Conservation (phyloP, 2,797 vertebrate genomes). For the Halcyon smyrnensis region DNA sequence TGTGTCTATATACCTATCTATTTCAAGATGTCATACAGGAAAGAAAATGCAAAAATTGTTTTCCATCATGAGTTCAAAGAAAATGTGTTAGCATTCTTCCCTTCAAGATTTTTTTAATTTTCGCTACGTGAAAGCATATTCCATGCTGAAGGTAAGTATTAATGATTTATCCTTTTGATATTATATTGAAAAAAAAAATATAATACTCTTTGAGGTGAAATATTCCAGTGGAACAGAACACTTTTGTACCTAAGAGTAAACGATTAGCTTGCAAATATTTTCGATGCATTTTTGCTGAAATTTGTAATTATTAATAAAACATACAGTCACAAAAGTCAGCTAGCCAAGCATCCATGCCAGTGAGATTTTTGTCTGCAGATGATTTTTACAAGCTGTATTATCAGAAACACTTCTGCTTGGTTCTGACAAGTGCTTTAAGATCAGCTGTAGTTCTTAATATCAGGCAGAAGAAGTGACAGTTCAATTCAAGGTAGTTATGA, state of each 20-base stretch:
- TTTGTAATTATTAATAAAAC: not conserved
- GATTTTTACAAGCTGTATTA: not conserved
- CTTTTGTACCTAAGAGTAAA: not conserved
- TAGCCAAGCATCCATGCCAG: not conserved
- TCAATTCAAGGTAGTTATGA: not conserved
- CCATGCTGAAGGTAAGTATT: not conserved
- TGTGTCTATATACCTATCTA: not conserved
- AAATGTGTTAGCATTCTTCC: not conserved
- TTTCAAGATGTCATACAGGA: not conserved
- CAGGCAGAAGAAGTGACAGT: not conserved
- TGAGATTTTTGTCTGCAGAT: not conserved
- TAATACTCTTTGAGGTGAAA: not conserved
- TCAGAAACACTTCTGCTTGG: not conserved
- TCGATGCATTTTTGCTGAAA: not conserved
- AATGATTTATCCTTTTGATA: not conserved
- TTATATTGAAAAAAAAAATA: not conserved
- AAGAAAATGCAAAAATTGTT: not conserved
- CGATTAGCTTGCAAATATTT: not conserved
- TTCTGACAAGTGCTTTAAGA: not conserved
- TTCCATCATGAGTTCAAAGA: not conserved
- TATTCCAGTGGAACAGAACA: not conserved
- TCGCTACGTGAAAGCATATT: not conserved
- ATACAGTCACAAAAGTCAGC: not conserved
- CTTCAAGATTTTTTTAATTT: not conserved
- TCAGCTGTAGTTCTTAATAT: not conserved